Conservation (phyloP, 37 sponge, comb jelly and placozoan species). For the Oopsacas minuta region DNA sequence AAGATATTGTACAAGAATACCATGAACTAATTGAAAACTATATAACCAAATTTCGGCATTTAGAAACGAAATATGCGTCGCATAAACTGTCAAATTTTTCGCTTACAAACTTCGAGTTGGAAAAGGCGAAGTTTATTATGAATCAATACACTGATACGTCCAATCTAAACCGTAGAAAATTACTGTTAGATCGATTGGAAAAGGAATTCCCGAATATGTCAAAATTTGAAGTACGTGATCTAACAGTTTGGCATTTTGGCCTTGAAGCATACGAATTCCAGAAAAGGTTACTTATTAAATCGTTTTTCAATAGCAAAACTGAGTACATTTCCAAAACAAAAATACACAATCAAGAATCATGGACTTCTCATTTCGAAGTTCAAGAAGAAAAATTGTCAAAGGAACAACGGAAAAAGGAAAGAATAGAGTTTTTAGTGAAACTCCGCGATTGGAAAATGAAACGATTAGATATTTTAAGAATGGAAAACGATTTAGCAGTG, state of each 20-base stretch:
- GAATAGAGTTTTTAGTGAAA: neutral
- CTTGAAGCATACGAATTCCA: neutral
- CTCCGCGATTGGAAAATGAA: slow-evolving; percentile 1
- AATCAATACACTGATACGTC: neutral
- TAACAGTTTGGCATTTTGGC: neutral
- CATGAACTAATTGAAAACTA: neutral
- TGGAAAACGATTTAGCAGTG: neutral
- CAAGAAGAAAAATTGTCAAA: neutral
- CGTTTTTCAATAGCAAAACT: slow-evolving; percentile 9
- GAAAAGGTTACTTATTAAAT: neutral
- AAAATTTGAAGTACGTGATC: neutral
- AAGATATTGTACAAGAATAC: neutral
- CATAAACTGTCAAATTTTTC: neutral
- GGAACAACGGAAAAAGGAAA: neutral
- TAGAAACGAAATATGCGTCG: neutral
- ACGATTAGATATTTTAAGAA: neutral
- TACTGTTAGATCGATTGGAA: neutral
- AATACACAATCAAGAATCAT: neutral
- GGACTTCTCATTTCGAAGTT: neutral
- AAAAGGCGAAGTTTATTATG: neutral
- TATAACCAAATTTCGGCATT: neutral
- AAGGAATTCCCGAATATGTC: neutral
- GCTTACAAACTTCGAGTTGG: neutral
- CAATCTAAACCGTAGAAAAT: neutral
- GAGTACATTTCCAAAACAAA: neutral